A percentile compares a stretch with the other conserved stretches of the same genome.
Evolutionary conservation across 2,113 vertebrate species (phyloP).

Genomic region (Planiliza haematocheilus): DNA sequence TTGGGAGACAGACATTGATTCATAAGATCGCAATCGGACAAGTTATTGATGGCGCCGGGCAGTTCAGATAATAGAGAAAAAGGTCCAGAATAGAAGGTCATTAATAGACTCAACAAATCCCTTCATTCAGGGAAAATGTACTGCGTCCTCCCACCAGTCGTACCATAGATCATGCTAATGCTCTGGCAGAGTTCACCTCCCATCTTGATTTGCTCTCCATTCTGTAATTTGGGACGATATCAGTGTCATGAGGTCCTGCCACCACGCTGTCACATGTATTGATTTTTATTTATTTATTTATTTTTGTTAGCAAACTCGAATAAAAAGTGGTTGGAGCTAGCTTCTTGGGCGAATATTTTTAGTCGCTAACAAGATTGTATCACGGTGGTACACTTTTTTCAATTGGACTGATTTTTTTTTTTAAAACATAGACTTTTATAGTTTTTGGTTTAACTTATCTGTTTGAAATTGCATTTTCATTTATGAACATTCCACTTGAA

Average conservation of each 20-base stretch:
- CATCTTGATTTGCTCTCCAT: slow-evolving; percentile 39
- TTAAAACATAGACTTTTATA: too few relatives aligned
- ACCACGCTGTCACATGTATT: slow-evolving; percentile 8
- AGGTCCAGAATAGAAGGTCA: slow-evolving; percentile 76
- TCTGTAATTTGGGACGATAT: slow-evolving; percentile 57
- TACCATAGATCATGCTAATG: slow-evolving; percentile 76
- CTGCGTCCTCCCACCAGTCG: slow-evolving; percentile 48
- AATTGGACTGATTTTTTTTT: too few relatives aligned
- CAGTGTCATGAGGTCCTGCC: slow-evolving; percentile 29
- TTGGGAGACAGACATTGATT: slow-evolving; percentile 66
- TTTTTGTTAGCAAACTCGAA: background rate
- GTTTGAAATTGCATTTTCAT: too few relatives aligned
- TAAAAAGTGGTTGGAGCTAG: too few relatives aligned
- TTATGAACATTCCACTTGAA: too few relatives aligned
- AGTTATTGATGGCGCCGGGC: slow-evolving; percentile 69
- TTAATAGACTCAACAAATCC: slow-evolving; percentile 79
- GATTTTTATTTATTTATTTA: too few relatives aligned
- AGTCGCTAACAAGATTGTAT: too few relatives aligned
- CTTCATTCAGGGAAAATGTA: slow-evolving; percentile 71
- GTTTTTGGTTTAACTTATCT: too few relatives aligned
- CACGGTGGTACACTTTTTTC: too few relatives aligned
- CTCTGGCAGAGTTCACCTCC: slow-evolving; percentile 66
- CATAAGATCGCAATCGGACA: slow-evolving; percentile 62
- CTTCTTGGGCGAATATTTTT: too few relatives aligned
- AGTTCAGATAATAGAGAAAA: slow-evolving; percentile 71